Evolutionary conservation across 2,888 invertebrate species (phyloP).

Genomic region (Zaprionus lineosus): DNA sequence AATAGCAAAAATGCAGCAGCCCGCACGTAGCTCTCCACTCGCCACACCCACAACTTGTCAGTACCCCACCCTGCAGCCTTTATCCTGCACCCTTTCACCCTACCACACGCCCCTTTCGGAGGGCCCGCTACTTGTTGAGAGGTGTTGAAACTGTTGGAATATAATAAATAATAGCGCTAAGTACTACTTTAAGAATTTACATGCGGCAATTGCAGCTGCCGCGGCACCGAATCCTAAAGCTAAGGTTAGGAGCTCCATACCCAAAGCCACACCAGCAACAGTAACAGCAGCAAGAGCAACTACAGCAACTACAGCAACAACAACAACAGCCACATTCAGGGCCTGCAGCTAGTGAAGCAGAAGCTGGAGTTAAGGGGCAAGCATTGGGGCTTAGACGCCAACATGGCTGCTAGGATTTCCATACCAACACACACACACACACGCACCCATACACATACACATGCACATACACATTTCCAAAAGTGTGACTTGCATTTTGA

Average conservation of each 20-base stretch:
- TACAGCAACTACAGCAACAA: slow-evolving; percentile 1
- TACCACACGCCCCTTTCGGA: slow-evolving; percentile 8
- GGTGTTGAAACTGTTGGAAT: slow-evolving; percentile 81
- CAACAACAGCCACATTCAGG: background rate
- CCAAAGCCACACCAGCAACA: background rate
- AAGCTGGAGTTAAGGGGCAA: background rate
- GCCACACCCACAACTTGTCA: too few species aligned
- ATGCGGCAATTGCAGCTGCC: slow-evolving; percentile 74
- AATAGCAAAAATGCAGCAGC: slow-evolving; percentile 44
- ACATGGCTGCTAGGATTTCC: slow-evolving; percentile 73
- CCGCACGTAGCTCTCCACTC: too few species aligned
- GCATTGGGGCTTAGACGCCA: slow-evolving; percentile 60
- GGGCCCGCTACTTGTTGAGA: slow-evolving; percentile 76
- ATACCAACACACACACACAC: slow-evolving; percentile 36
- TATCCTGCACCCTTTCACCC: background rate
- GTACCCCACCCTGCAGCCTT: too few species aligned
- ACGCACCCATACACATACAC: slow-evolving; percentile 26
- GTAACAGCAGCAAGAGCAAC: slow-evolving; percentile 2
- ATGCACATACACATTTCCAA: too few species aligned
- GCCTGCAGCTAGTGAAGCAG: background rate
- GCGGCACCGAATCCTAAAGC: slow-evolving; percentile 62
- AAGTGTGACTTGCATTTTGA: slow-evolving; percentile 74
- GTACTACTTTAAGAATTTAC: slow-evolving; percentile 81
- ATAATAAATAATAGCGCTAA: slow-evolving; percentile 81
- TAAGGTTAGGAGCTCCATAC: slow-evolving; percentile 17